Percentiles rank a stretch among this genome's conserved stretches.
Evolutionary conservation across 2,113 vertebrate species (phyloP).

Genomic region (Mus spicilegus): DNA sequence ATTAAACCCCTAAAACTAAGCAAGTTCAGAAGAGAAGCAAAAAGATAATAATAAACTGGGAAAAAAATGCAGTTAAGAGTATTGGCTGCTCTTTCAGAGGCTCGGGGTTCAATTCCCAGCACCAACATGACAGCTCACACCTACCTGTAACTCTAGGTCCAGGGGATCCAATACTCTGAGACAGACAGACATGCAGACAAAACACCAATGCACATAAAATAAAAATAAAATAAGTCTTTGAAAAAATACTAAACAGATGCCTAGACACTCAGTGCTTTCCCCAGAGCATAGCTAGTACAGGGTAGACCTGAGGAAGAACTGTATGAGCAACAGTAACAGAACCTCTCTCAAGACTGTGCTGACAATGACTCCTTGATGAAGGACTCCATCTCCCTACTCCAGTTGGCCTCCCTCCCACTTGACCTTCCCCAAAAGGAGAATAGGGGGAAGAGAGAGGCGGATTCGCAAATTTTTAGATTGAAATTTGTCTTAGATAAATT

Average conservation of each 20-base stretch:
- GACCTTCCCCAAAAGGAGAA: not conserved
- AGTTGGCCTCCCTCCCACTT: not conserved
- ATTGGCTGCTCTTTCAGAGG: not conserved
- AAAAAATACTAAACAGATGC: not conserved
- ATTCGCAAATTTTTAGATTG: constrained; percentile 8
- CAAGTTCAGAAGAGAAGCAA: not conserved
- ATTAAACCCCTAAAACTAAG: constrained; percentile 19
- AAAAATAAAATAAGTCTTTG: not conserved
- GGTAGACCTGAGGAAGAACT: not conserved
- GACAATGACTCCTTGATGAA: not conserved
- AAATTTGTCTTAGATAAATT: constrained; percentile 46
- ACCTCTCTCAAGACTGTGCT: not conserved
- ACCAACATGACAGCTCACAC: not conserved
- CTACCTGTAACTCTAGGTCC: not conserved
- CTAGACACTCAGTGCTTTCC: not conserved
- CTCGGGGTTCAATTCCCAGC: not conserved
- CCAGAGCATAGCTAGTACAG: not conserved
- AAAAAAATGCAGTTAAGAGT: not conserved
- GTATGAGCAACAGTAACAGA: not conserved
- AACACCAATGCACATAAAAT: not conserved
- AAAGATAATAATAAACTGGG: not conserved
- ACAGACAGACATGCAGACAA: too few relatives aligned
- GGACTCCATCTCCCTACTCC: not conserved
- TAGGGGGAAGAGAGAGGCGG: not conserved
- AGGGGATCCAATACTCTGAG: too few relatives aligned